A percentile compares a stretch with the other conserved stretches of the same genome.
These are phyloP conservation scores for Gibbula magus DNA, from an alignment of 2,888 invertebrate genomes.

Conservation along the genomic window DNA sequence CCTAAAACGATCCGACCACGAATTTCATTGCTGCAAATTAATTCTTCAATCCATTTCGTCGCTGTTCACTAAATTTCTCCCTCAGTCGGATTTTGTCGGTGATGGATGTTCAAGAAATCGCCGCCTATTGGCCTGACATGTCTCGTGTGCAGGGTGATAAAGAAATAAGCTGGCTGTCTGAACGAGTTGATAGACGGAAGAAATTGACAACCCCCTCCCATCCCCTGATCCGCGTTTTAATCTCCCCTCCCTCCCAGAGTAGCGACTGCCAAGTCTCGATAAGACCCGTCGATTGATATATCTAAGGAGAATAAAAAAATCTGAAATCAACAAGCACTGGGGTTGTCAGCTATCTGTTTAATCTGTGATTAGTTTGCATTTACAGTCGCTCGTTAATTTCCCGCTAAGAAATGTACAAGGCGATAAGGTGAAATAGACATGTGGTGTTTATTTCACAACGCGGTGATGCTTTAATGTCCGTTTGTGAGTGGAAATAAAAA, in stretches of 20 bases:
- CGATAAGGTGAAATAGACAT: constrained; percentile 18
- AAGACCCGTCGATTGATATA: constrained; percentile 18
- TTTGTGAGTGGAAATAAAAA: too few species aligned
- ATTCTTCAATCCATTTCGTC: background rate
- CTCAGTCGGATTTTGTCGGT: background rate
- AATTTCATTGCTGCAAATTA: constrained; percentile 12
- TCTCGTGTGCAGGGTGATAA: constrained; percentile 5
- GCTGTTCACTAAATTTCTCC: background rate
- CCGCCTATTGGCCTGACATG: background rate
- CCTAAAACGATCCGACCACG: background rate
- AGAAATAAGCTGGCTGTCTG: constrained; percentile 18
- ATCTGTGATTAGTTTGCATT: constrained; percentile 22
- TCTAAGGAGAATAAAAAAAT: constrained; percentile 17
- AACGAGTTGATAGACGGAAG: background rate
- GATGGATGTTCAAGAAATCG: constrained; percentile 3
- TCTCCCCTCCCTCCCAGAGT: background rate
- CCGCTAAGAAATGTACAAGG: constrained; percentile 15
- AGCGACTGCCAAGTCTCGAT: background rate
- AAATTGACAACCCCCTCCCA: constrained; percentile 3
- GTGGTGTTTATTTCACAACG: background rate
- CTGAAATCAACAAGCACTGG: background rate
- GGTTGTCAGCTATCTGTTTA: background rate
- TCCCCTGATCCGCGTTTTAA: background rate
- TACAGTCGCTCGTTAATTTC: constrained; percentile 26
- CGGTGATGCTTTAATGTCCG: background rate